Conservation (phyloP, 2,797 vertebrate genomes). For the Neomorphus geoffroyi region DNA sequence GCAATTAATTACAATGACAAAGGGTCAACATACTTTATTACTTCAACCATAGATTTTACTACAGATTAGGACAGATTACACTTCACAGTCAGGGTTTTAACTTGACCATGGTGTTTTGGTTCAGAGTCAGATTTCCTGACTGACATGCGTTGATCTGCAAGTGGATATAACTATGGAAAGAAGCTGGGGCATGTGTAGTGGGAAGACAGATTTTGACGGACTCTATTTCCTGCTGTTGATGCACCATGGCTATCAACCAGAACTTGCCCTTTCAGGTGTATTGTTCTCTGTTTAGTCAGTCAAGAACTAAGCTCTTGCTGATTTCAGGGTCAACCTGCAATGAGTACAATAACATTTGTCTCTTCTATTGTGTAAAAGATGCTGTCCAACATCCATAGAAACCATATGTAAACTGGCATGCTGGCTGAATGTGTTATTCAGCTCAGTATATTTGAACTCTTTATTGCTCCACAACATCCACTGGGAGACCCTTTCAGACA, state of each 20-base stretch:
- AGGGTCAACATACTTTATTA: not conserved
- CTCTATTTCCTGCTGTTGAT: not conserved
- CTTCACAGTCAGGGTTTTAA: not conserved
- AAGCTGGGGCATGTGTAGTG: rapidly evolving
- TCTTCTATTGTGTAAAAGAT: not conserved
- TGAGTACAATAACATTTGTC: not conserved
- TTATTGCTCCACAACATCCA: not conserved
- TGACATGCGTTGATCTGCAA: not conserved
- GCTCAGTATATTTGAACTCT: not conserved
- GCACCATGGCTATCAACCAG: not conserved
- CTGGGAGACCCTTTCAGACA: not conserved
- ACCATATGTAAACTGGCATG: not conserved
- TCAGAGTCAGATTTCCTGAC: not conserved
- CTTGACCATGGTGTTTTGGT: not conserved
- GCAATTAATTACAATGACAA: not conserved
- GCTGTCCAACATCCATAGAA: not conserved
- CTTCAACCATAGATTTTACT: not conserved
- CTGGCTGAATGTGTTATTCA: not conserved
- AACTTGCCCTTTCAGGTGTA: not conserved
- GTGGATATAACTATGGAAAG: not conserved
- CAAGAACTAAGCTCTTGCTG: not conserved
- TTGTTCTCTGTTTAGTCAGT: not conserved
- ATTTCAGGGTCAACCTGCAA: not conserved
- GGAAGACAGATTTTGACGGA: not conserved
- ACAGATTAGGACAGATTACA: not conserved